phyloP scores from a whole-genome alignment of 1,140 invertebrate genomes.

The Apis dorsata region DNA sequence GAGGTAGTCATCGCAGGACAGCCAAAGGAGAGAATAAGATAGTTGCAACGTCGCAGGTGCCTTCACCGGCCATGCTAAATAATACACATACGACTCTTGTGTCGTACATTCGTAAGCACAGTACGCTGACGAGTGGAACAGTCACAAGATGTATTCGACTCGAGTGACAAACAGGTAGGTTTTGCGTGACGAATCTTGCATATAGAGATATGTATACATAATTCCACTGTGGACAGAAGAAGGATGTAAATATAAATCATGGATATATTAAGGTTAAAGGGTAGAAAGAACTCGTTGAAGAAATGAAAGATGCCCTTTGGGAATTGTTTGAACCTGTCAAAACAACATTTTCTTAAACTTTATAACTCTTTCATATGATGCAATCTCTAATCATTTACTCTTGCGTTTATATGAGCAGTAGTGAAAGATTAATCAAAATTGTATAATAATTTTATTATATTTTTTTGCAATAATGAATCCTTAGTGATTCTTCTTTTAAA shows the following conservation, averaged over 20 bases:
- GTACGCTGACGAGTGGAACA: slow-evolving; percentile 25
- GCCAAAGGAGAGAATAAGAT: slow-evolving; percentile 51
- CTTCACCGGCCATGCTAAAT: slow-evolving; percentile 48
- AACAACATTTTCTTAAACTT: too few species aligned
- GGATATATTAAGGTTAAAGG: not conserved
- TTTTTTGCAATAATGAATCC: too few species aligned
- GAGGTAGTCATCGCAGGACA: slow-evolving; percentile 53
- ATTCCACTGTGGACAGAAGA: not conserved
- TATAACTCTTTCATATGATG: too few species aligned
- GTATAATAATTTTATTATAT: too few species aligned
- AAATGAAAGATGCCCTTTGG: not conserved
- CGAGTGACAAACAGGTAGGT: slow-evolving; percentile 8
- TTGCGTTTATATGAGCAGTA: too few species aligned
- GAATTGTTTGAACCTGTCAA: too few species aligned
- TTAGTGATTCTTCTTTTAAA: too few species aligned
- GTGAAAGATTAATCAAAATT: too few species aligned
- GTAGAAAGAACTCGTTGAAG: not conserved
- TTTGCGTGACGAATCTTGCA: slow-evolving; percentile 18
- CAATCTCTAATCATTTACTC: too few species aligned
- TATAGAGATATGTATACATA: not conserved
- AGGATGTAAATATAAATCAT: not conserved
- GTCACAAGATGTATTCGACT: slow-evolving; percentile 24
- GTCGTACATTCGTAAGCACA: slow-evolving; percentile 23
- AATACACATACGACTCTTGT: slow-evolving; percentile 44
- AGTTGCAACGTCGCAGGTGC: slow-evolving; percentile 57